A percentile compares a stretch with the other conserved stretches of the same genome.
Evolutionary conservation across 2,888 invertebrate species (phyloP).

Genomic region (Pelosia muscerda): DNA sequence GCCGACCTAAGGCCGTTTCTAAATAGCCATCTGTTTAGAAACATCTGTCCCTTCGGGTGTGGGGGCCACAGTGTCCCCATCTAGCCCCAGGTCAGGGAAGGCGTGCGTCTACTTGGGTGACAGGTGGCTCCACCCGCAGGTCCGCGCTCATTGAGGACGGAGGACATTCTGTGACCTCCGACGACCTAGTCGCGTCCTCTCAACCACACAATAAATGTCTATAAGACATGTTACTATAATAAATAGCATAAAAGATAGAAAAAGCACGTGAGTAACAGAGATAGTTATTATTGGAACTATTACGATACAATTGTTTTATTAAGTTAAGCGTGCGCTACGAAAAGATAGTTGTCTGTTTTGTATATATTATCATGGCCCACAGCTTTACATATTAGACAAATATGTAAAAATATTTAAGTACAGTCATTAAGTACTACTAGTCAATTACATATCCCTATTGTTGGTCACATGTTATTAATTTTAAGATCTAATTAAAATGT

Average conservation of each 20-base stretch:
- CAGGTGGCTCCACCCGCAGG: too few relatives aligned
- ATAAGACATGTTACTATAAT: neutral
- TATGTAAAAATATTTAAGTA: conserved; percentile 35
- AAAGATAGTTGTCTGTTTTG: neutral
- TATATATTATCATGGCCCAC: neutral
- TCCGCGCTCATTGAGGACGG: too few relatives aligned
- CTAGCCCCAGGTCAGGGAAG: too few relatives aligned
- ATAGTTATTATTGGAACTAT: neutral
- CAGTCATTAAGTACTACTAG: conserved; percentile 45
- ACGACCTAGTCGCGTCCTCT: too few relatives aligned
- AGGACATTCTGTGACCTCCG: too few relatives aligned
- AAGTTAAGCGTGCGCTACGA: neutral
- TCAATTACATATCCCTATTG: conserved; percentile 10
- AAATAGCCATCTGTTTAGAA: too few relatives aligned
- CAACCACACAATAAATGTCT: too few relatives aligned
- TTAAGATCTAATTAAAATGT: neutral
- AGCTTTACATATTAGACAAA: conserved; percentile 4
- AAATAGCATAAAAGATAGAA: neutral
- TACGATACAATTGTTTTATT: neutral
- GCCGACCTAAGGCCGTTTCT: too few relatives aligned
- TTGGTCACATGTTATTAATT: conserved; percentile 12
- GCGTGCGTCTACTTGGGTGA: too few relatives aligned
- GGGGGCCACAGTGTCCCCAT: too few relatives aligned
- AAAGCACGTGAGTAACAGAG: neutral
- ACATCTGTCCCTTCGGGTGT: too few relatives aligned